Conservation (phyloP, 2,888 invertebrate species). For the Clunio marinus region DNA sequence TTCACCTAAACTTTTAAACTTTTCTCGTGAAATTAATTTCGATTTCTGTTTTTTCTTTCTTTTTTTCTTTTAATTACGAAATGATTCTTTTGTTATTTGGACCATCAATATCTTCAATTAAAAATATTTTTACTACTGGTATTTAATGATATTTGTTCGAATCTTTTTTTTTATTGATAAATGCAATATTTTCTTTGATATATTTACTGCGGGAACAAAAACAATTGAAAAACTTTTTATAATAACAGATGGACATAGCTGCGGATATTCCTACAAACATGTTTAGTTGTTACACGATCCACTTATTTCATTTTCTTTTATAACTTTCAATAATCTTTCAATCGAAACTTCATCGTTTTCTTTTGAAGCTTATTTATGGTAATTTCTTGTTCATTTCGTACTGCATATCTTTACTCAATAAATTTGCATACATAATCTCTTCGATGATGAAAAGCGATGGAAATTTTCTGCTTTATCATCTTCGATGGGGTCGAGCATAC, state of each 20-base stretch:
- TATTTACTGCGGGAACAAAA: neutral
- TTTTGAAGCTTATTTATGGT: no score
- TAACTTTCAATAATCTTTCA: slow-evolving; percentile 9
- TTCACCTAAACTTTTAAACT: no score
- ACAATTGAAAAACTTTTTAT: neutral
- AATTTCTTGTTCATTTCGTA: no score
- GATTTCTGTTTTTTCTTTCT: slow-evolving; percentile 20
- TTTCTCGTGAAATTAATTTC: slow-evolving; percentile 6
- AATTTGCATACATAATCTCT: no score
- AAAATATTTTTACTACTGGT: neutral
- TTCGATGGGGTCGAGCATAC: no score
- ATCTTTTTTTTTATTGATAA: neutral
- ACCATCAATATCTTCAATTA: neutral
- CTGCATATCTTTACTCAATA: no score
- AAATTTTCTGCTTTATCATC: no score
- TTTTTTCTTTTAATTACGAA: slow-evolving; percentile 30
- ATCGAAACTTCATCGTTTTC: no score
- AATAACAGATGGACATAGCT: slow-evolving; percentile 51
- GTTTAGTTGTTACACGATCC: slow-evolving; percentile 27
- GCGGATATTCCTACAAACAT: slow-evolving; percentile 43
- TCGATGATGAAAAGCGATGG: no score
- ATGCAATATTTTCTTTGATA: no score
- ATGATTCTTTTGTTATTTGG: slow-evolving; percentile 31
- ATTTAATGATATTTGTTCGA: neutral
- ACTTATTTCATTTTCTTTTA: slow-evolving; percentile 15